phyloP scores from a whole-genome alignment of 1,140 invertebrate species.

The Lycorma delicatula region DNA sequence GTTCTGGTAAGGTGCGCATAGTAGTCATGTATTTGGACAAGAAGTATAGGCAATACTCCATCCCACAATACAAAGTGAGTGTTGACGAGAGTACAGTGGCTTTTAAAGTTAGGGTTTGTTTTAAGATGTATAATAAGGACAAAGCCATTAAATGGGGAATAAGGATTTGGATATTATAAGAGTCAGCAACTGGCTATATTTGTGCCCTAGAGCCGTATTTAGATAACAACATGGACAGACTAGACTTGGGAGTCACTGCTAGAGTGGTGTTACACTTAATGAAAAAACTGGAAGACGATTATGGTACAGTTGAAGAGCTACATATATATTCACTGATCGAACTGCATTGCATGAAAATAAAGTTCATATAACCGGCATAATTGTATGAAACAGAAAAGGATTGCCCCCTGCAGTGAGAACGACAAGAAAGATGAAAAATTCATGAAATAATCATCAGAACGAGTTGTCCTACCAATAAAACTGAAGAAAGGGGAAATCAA shows the following conservation, averaged over 20 bases:
- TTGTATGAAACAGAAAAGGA: background rate
- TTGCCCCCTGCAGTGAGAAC: background rate
- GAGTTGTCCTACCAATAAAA: too few species aligned
- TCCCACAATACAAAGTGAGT: background rate
- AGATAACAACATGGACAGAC: background rate
- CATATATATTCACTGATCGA: background rate
- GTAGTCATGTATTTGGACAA: background rate
- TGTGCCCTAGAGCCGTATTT: conserved; percentile 4
- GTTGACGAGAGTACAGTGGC: conserved; percentile 7
- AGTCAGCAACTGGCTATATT: conserved; percentile 1
- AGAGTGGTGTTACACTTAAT: background rate
- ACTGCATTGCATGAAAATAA: background rate
- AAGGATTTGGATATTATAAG: background rate
- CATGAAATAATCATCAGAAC: too few species aligned
- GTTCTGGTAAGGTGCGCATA: background rate
- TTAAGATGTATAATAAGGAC: conserved; percentile 11
- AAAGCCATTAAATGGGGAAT: conserved; percentile 10
- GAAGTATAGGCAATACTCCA: conserved; percentile 8
- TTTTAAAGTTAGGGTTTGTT: conserved; percentile 5
- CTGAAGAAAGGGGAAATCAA: background rate
- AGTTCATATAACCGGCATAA: conserved; percentile 7
- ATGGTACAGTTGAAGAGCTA: background rate
- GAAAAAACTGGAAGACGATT: conserved; percentile 1
- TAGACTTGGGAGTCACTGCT: background rate
- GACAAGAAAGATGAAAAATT: background rate